Evolutionary conservation across 2,113 vertebrate species (phyloP), one percentile per base, ranked within the genome.

Genomic region (Tursiops truncatus): DNA sequence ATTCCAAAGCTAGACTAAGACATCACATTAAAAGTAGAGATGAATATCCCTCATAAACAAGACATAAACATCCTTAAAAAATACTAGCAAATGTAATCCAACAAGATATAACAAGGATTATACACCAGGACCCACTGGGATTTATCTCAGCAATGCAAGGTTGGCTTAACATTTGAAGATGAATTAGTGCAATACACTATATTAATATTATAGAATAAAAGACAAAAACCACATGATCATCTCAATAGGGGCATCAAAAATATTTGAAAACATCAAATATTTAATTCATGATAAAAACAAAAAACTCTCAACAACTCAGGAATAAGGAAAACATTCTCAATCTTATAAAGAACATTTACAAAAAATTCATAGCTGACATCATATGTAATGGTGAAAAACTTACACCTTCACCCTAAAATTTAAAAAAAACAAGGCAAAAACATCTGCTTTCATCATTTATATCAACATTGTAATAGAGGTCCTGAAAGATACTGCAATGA

Each of bases 1-100:
- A 95, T 87, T 92, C n/a, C 65, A 87, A 95, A 92, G 44, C 12
- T 28, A 81, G 31, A 58, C 47, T 41, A 92, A 92, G 58, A 81
- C 11, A 89, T 36, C 26, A n/a, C 38, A 62, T 77, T 25, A 47
- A 95, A 63, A 87, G 41, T 10, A 81, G n/a, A 44, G 9, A 81
- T 13, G 73, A 87, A 81, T 67, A 76, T 36, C 25, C 7, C 23
- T 67, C 50, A 87, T 80, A 92, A 56, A 89, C 21, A 71, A 62
- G 38, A 91, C 25, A 33, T 11, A 90, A 77, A 77, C 9, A 68
- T 53, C 28, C n/a, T 53, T 89, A 33, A 25, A 81, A 62, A 81
- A 80, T 81, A 70, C 63, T 71, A 92, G 70, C 63, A 82, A 81
- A 23, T 68, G 47, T 20, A 74, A 88, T 58, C 31, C 13, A 82